phyloP scores from a whole-genome alignment of 2,888 invertebrate genomes.

The Hoplodrina ambigua region DNA sequence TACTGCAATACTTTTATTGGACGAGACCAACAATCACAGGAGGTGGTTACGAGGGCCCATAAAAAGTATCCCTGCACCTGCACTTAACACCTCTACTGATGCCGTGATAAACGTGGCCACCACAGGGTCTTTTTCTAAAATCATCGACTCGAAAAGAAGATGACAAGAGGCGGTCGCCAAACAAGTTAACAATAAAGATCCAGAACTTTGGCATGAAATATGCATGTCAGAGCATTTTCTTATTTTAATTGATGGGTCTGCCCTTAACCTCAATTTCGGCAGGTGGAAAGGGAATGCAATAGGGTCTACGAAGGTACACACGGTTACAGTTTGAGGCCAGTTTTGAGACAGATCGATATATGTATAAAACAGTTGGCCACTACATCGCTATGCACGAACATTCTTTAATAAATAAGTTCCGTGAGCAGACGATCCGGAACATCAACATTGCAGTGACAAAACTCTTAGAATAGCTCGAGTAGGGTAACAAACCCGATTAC shows the following conservation, averaged over 20 bases:
- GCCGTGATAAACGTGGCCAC: too few species aligned
- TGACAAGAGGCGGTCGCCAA: neutral
- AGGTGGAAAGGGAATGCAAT: neutral
- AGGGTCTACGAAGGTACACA: neutral
- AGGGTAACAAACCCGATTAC: conserved; percentile 3
- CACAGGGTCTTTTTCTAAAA: too few species aligned
- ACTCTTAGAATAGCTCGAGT: neutral
- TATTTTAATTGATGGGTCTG: neutral
- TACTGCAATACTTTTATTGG: conserved; percentile 5
- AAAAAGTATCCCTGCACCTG: too few species aligned
- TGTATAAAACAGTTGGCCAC: neutral
- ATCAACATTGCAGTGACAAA: conserved; percentile 1
- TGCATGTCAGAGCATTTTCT: conserved; percentile 1
- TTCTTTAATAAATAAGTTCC: neutral
- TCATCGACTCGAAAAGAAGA: too few species aligned
- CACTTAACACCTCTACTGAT: too few species aligned
- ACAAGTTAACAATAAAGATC: neutral
- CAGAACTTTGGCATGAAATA: neutral
- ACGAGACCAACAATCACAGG: conserved; percentile 4
- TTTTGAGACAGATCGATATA: neutral
- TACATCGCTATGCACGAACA: neutral
- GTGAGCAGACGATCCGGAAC: neutral
- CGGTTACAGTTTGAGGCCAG: neutral
- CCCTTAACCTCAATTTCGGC: conserved; percentile 6
- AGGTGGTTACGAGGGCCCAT: too few species aligned